These are phyloP conservation scores for Cerceris rybyensis DNA, from an alignment of 2,888 invertebrate species.

Conservation along the genomic window DNA sequence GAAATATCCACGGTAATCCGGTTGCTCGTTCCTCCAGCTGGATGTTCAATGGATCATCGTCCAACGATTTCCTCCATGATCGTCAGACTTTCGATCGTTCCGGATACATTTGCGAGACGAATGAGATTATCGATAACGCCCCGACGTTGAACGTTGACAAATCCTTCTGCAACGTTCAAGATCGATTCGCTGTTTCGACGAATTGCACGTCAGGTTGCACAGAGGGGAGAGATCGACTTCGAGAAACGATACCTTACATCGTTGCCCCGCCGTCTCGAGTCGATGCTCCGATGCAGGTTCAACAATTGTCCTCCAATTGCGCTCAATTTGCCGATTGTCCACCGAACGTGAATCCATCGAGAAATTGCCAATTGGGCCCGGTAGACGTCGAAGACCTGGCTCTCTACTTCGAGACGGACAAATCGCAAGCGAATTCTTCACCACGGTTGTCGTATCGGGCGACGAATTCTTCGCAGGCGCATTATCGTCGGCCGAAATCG, in stretches of 20 bases:
- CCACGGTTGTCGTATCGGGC: conserved; percentile 11
- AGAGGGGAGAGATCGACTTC: neutral
- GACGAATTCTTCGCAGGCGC: neutral
- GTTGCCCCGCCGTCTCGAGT: neutral
- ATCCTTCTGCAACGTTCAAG: neutral
- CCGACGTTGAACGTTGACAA: neutral
- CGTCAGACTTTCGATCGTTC: neutral
- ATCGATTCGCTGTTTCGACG: neutral
- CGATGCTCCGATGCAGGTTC: neutral
- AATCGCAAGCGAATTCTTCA: conserved; percentile 3
- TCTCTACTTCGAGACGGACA: conserved; percentile 64
- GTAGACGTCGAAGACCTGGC: conserved; percentile 76
- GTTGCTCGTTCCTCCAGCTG: conserved; percentile 50
- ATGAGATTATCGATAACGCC: neutral
- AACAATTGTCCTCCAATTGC: conserved; percentile 6
- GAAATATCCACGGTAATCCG: conserved; percentile 13
- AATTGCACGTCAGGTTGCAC: neutral
- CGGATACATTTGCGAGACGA: neutral
- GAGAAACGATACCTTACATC: neutral
- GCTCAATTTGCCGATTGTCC: conserved; percentile 11
- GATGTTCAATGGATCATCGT: conserved; percentile 11
- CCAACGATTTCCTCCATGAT: conserved; percentile 21
- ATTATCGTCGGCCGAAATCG: conserved; percentile 35
- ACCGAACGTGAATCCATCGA: conserved; percentile 8
- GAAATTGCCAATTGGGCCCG: conserved; percentile 58